Evolutionary conservation across 1,140 invertebrate genomes (phyloP).

Genomic region (fruit fly (Drosophila melanogaster)): Release_6_plus_ISO1_MT NT_033779.5:15291501-15292000

Average conservation of each 20-base stretch:
- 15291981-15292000: neutral
- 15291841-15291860: neutral
- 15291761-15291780: neutral
- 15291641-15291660: conserved; percentile 23
- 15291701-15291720: neutral
- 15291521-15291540: neutral
- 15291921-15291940: neutral
- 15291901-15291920: neutral
- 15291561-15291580: neutral
- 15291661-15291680: conserved; percentile 5
- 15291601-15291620: conserved; percentile 36
- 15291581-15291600: neutral
- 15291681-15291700: neutral
- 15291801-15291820: neutral
- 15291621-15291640: conserved; percentile 36
- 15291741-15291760: no score
- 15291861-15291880: neutral
- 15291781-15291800: neutral
- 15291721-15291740: neutral
- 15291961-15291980: neutral
- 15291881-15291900: neutral
- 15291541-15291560: neutral
- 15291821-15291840: no score
- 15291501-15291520: conserved; percentile 7
- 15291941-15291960: neutral